phyloP scores from a whole-genome alignment of 2,888 invertebrate species.

The Elysia crispata region DNA sequence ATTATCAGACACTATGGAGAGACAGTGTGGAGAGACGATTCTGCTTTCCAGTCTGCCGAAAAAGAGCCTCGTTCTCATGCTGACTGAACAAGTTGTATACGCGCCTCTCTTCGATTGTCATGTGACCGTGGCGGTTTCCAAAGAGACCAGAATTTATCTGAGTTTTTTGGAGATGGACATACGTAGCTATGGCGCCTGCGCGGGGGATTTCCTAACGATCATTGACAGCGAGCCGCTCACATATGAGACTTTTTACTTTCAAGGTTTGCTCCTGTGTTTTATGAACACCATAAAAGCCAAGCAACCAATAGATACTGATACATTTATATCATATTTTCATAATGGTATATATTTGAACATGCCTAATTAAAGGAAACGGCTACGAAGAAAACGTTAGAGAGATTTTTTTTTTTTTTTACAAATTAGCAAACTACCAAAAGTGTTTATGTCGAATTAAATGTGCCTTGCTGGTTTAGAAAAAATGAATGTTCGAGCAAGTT shows the following conservation, averaged over 20 bases:
- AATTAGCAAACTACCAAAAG: too few relatives aligned
- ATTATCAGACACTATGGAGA: conserved; percentile 1
- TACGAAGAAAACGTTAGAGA: too few relatives aligned
- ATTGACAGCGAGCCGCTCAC: neutral
- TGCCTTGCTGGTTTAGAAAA: too few relatives aligned
- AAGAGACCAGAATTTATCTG: neutral
- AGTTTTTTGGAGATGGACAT: conserved; percentile 7
- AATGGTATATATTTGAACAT: too few relatives aligned
- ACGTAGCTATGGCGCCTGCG: neutral
- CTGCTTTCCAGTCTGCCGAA: neutral
- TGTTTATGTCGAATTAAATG: too few relatives aligned
- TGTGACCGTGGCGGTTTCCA: neutral
- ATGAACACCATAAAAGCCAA: neutral
- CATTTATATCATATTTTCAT: too few relatives aligned
- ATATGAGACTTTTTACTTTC: neutral
- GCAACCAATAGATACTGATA: too few relatives aligned
- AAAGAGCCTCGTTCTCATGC: neutral
- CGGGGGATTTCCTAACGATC: conserved; percentile 15
- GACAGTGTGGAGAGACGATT: conserved; percentile 14
- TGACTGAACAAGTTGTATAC: neutral
- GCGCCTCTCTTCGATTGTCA: neutral
- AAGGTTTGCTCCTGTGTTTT: neutral
- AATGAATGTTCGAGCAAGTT: too few relatives aligned
- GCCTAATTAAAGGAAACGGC: too few relatives aligned
- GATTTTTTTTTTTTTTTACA: too few relatives aligned